phyloP scores from a whole-genome alignment of 2,797 vertebrate genomes.

The Lutra lutra region DNA sequence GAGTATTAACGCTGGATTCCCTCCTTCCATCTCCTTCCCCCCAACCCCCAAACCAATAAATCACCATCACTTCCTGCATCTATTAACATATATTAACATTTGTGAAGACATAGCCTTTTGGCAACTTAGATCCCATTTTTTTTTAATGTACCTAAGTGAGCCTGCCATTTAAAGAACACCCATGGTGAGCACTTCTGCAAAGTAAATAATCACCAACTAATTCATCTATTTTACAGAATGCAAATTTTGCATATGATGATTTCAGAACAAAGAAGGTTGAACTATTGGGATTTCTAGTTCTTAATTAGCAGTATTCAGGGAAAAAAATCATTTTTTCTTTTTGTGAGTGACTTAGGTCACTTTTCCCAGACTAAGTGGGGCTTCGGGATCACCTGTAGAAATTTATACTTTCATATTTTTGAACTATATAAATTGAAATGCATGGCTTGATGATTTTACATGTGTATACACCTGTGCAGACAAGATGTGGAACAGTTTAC shows the following conservation, averaged over 20 bases:
- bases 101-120: slow-evolving; percentile 40
- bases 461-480: not conserved
- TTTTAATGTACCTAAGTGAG: slow-evolving; percentile 43
- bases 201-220: slow-evolving; percentile 59
- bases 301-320: slow-evolving; percentile 50
- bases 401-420: not conserved
- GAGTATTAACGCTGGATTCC: not conserved
- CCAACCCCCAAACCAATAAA: rapidly evolving
- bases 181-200: not conserved
- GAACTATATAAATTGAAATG: not conserved
- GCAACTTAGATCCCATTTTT: slow-evolving; percentile 39
- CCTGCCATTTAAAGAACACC: not conserved
- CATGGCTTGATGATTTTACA: not conserved
- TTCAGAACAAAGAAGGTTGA: slow-evolving; percentile 51
- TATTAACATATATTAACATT: slow-evolving; percentile 20
- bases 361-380: not conserved
- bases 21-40: not conserved
- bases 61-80: not conserved
- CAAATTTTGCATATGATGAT: slow-evolving; percentile 21
- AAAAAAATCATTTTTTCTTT: not conserved
- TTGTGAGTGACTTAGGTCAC: not conserved
- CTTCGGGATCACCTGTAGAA: not conserved
- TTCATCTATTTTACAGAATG: slow-evolving; percentile 46
- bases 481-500: not conserved
- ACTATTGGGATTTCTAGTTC: slow-evolving; percentile 33